Base-by-base conservation (phyloP, 2,888 invertebrate genomes). In the Microctonus brassicae region DNA sequence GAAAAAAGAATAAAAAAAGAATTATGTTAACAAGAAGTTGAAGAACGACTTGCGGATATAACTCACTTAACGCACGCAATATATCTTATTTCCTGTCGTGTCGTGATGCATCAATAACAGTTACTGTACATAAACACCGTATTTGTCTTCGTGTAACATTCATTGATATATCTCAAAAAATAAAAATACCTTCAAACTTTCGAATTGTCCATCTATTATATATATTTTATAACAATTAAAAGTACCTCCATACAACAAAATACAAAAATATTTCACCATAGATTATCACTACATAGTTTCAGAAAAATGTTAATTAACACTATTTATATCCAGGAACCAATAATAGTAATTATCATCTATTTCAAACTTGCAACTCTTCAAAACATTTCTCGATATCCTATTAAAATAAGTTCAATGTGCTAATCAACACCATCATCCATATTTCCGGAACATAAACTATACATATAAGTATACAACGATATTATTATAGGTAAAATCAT, bases 41-140 rank as follows among this genome's bases (percentile, higher is more conserved):
- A 58, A 33, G 17, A 39, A 42, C 47, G 60, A 62, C 65, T 66
- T 34, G 36, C 60, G 55, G 68, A 39, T 53, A 60, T 67, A 60
- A 73, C 72, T 69, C 66, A 69, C 53, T 36, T 61, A 65, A 52
- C 65, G 36, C 73, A 74, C 73, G 71, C 71, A 57, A 73, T 58
- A 47, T 42, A 61, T 55, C 52, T 24, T 53, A 57, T 36, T 55
- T 68, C 52, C 65, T 29, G 65, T 34, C 17, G 13, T 13, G 9
- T 33, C 34, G 22, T 33, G 17, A 53, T 22, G n/a, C 65, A 65
- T 65, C 55, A 53, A 65, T 34, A 53, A 17, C 20, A 63, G 34
- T 13, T 24, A 0, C 36, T 13, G 29, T 65, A 53, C 36, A 20
- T 34, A n/a, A n/a, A n/a, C n/a, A 52, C 20, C 4, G 24, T n/a